phyloP scores from a whole-genome alignment of 2,113 vertebrate genomes.

The Dinomys branickii region DNA sequence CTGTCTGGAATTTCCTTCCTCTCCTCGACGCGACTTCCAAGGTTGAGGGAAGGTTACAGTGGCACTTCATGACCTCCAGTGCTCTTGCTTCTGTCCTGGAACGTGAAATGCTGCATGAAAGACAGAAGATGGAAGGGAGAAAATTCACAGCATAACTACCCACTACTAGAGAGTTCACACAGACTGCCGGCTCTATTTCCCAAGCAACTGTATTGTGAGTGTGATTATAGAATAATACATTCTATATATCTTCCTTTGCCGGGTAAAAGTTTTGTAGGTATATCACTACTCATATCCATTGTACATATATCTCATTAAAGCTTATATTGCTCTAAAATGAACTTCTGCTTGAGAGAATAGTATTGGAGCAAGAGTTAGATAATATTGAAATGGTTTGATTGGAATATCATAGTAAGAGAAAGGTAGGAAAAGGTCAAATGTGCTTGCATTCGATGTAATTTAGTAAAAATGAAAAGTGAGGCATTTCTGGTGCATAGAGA shows the following conservation, averaged over 20 bases:
- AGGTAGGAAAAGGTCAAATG: constrained; percentile 76
- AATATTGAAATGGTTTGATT: constrained; percentile 73
- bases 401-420: constrained; percentile 60
- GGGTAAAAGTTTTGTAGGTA: constrained; percentile 54
- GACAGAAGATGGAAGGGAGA: background rate
- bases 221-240: background rate
- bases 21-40: background rate
- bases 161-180: background rate
- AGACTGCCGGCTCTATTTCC: background rate
- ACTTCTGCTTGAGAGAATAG: constrained; percentile 68
- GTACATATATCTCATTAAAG: constrained; percentile 74
- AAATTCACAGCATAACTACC: background rate
- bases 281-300: constrained; percentile 39
- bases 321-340: constrained; percentile 72
- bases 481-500: constrained; percentile 67
- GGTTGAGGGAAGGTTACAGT: background rate
- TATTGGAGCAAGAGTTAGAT: constrained; percentile 78
- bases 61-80: background rate
- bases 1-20: background rate
- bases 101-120: background rate
- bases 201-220: constrained; percentile 25
- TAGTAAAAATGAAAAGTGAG: constrained; percentile 80
- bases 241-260: constrained; percentile 51
- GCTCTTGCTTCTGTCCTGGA: background rate
- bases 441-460: constrained; percentile 76